These are phyloP conservation scores for Myxocyprinus asiaticus DNA, from an alignment of 2,113 vertebrate genomes.

Conservation along the genomic window DNA sequence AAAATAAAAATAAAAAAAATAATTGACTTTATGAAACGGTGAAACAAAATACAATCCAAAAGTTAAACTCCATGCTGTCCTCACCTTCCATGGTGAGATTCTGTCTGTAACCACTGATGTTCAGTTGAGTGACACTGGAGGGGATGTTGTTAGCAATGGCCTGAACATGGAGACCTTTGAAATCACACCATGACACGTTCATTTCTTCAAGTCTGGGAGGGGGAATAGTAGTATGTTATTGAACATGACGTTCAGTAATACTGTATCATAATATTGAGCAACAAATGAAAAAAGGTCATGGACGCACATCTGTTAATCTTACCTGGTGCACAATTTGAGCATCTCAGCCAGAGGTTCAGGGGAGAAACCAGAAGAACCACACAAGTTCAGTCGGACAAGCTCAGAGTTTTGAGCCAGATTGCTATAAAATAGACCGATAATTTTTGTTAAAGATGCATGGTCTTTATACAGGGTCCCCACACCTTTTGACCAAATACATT, in stretches of 20 bases:
- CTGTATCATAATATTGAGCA: background rate
- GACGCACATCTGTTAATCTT: conserved; percentile 30
- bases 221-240: background rate
- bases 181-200: conserved; percentile 92
- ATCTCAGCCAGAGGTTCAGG: conserved; percentile 73
- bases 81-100: conserved; percentile 83
- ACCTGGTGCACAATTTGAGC: conserved; percentile 81
- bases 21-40: background rate
- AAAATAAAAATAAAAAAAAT: background rate
- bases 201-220: conserved; percentile 79
- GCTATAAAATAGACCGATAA: conserved; percentile 63
- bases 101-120: conserved; percentile 93
- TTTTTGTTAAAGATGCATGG: too few relatives aligned
- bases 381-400: conserved; percentile 84
- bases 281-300: background rate
- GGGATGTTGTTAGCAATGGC: conserved; percentile 73
- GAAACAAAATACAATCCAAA: background rate
- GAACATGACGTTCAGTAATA: background rate
- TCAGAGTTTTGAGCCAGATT: conserved; percentile 77
- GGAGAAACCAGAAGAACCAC: conserved; percentile 85
- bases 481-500: too few relatives aligned
- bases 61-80: conserved; percentile 9
- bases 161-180: conserved; percentile 79
- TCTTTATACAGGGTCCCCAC: too few relatives aligned
- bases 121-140: conserved; percentile 78